Base-by-base conservation (phyloP, 2,888 invertebrate genomes). In the Mesoligia furuncula region DNA sequence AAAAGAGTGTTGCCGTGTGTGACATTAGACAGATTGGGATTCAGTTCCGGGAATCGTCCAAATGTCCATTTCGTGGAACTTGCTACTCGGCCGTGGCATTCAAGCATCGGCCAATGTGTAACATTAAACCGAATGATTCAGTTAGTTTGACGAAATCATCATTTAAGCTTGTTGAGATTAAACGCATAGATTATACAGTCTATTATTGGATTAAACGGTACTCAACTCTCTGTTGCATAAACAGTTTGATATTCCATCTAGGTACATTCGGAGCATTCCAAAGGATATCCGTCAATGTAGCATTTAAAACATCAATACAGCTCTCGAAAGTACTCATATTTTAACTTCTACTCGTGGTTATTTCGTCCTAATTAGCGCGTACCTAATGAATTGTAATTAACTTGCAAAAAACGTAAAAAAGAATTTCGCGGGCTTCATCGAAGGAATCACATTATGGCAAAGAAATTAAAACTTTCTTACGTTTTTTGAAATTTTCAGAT, bases 1-100 rank as follows among this genome's bases (percentile, higher is more conserved):
- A 66, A 57, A 59, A 65, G 39, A 48, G 11, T 27, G 13, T 24
- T 17, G 31, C 62, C 68, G 31, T 57, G 64, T 42, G 59, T 54
- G 80, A 66, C 45, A 57, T 67, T 36, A 31, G 36, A 80, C n/a
- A 59, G 27, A 65, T 78, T 70, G 65, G 15, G 48, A 78, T 66
- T 42, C 48, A 24, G 31, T 71, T 62, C 31, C 20, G 39, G 20
- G 17, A 79, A 71, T 36, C 48, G 61, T 57, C n/a, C 59, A 70
- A 71, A 27, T 70, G 54, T 57, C 31, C 36, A 66, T 57, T 70
- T 48, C 17, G 31, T 69, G 27, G 7, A 66, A 76, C 36, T 77
- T 59, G 39, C 8, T 64, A 78, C 64, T 75, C 24, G 36, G 51
- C 51, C 11, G 20, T 64, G n/a, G n/a, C 79, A 54, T 45, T 45